Base-by-base conservation (phyloP, 2,888 invertebrate species). In the Eledona agricola region DNA sequence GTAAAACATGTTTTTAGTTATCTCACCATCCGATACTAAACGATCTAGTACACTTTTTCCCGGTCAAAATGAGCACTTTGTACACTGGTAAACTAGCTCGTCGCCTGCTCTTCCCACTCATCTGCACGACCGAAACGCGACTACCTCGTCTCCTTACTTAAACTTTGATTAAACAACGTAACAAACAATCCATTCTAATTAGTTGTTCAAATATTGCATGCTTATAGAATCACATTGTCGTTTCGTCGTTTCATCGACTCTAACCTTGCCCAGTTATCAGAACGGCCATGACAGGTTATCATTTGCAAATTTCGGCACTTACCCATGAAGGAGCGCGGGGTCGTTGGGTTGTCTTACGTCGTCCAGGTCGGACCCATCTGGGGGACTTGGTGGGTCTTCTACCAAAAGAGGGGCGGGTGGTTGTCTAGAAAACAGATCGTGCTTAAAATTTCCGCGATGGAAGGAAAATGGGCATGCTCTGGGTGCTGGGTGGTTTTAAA, bases 271-370 rank as follows among this genome's bases (percentile, higher is more conserved):
- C 22, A 6, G 1, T 29, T 31, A 23, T 43, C 43, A 34, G 29
- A 17, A 2, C n/a, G 1, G 23, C 19, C 4, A 16, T 4, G 20
- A 31, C 15, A 47, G 29, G 40, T 50, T 50, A 40, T 38, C 38
- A 25, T 20, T 17, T 16, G 4, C 10, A 7, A 37, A 43, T 46
- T 42, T 17, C 7, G 37, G 26, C 25, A 70, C 74, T 75, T 66
- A 75, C 75, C 74, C 75, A 76, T 76, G 72, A 58, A 74, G 75
- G 69, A 74, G 71, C 69, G 72, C 71, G 67, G 74, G 73, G 67
- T 74, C 74, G 34, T 54, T 59, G 56, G 55, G 62, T 45, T 56
- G 64, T 63, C 67, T 72, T 70, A 68, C 65, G 58, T 73, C 73
- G 66, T 75, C 74, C 70, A 72, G 71, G 62, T 71, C 72, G 31